Conservation (phyloP, 2,113 vertebrate species). For the Pterocles gutturalis region DNA sequence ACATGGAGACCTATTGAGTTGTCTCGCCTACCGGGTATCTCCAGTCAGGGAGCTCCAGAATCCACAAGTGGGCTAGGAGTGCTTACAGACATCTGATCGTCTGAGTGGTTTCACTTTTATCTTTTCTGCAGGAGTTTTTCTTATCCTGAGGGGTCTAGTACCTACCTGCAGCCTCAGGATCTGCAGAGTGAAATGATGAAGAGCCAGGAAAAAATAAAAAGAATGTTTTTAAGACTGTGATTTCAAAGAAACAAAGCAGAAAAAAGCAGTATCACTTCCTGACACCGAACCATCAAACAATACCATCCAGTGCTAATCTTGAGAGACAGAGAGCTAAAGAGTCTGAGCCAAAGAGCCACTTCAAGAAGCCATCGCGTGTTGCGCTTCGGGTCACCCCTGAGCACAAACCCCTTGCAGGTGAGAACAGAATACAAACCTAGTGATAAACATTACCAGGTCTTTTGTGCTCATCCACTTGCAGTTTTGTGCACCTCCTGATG, state of each 20-base stretch:
- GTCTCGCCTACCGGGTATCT: not conserved
- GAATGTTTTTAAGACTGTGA: not conserved
- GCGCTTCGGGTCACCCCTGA: not conserved
- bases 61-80: not conserved
- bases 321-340: not conserved
- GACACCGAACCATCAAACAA: not conserved
- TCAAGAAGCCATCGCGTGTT: not conserved
- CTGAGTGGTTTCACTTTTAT: not conserved
- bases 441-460: not conserved
- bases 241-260: not conserved
- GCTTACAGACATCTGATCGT: not conserved
- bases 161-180: not conserved
- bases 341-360: not conserved
- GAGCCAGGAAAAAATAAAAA: not conserved
- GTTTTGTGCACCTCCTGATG: not conserved
- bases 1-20: not conserved
- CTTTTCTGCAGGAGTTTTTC: not conserved
- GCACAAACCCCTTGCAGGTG: not conserved
- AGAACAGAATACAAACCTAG: not conserved
- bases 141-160: not conserved
- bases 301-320: not conserved
- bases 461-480: not conserved
- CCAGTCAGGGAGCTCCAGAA: not conserved
- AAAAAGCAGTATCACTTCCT: not conserved
- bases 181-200: not conserved